Base-by-base conservation (phyloP, 2,797 vertebrate species). In the Chiloscyllium punctatum region DNA sequence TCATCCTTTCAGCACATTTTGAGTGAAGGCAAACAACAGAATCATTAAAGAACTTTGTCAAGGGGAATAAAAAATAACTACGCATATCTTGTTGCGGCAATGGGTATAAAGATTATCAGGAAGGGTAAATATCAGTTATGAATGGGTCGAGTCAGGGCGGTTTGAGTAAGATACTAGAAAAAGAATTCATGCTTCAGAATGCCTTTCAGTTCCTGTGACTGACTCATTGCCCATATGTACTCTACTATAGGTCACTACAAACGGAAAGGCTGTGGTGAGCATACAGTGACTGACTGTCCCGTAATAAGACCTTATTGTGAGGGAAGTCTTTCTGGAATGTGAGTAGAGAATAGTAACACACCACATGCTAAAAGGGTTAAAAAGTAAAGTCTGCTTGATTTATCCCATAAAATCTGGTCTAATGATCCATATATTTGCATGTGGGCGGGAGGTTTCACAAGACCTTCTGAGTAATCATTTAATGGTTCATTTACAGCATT, bases 381-480 rank as follows among this genome's bases (percentile, higher is more conserved):
- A 42, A 92, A 66, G 30, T n/a, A 68, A 68, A 68, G 33, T 33
- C 88, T 66, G 88, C 6, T 5, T 37, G 15, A 21, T 37, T 5
- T 82, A 82, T 4, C 79, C 37, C 7, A n/a, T 23, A 84, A 48
- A 48, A 84, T 23, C 82, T 84, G n/a, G 21, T 69, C 90, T 25
- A 42, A 25, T 69, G n/a, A 51, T 8, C 18, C 0, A 8, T 25
- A 69, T 69, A 33, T 62, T 42, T 23, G n/a, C 62, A 69, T 42
- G n/a, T 92, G 90, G 90, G 90, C 21, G 90, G 90, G 62, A 4
- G n/a, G 66, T 92, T 92, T 92, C 25, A n/a, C 90, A 92, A 92
- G 27, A 37, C 18, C n/a, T 66, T 90, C 53, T 66, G 53, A 90
- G 87, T 90, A 90, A 90, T 90, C 84, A n/a, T 68, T 42, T 23